phyloP scores from a whole-genome alignment of 1,140 invertebrate genomes.

The Drosophila fuyamai region DNA sequence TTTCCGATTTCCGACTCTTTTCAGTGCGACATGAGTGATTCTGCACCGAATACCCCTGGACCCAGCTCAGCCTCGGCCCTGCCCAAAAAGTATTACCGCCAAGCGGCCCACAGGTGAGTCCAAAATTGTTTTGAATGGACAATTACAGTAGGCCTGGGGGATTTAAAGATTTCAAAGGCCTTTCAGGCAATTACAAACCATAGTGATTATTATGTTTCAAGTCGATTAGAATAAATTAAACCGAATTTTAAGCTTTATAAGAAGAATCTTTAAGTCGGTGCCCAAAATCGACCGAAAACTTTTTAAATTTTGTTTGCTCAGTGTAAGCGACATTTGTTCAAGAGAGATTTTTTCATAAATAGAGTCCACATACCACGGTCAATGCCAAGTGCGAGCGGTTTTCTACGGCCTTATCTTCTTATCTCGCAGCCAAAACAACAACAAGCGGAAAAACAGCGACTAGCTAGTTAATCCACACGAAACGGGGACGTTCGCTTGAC shows the following conservation, averaged over 20 bases:
- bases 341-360: slow-evolving; percentile 9
- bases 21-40: slow-evolving; percentile 73
- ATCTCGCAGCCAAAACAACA: slow-evolving; percentile 44
- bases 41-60: slow-evolving; percentile 70
- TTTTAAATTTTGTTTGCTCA: neutral
- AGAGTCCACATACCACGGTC: slow-evolving; percentile 46
- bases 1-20: slow-evolving; percentile 7
- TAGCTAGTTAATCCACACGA: slow-evolving; percentile 38
- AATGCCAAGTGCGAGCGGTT: slow-evolving; percentile 53
- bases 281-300: neutral
- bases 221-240: too few relatives aligned
- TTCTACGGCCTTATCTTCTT: slow-evolving; percentile 56
- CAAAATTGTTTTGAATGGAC: too few relatives aligned
- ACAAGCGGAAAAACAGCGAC: slow-evolving; percentile 30
- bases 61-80: slow-evolving; percentile 40
- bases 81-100: slow-evolving; percentile 74
- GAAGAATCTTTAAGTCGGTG: too few relatives aligned
- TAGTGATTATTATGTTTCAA: too few relatives aligned
- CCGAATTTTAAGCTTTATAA: too few relatives aligned
- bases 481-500: slow-evolving; percentile 28
- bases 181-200: too few relatives aligned
- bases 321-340: slow-evolving; percentile 1
- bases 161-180: too few relatives aligned
- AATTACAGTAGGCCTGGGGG: too few relatives aligned
- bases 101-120: slow-evolving; percentile 73